Evolutionary conservation across 2,888 invertebrate genomes (phyloP), one percentile per base, ranked within the genome.

Genomic region (Abrostola tripartita): DNA sequence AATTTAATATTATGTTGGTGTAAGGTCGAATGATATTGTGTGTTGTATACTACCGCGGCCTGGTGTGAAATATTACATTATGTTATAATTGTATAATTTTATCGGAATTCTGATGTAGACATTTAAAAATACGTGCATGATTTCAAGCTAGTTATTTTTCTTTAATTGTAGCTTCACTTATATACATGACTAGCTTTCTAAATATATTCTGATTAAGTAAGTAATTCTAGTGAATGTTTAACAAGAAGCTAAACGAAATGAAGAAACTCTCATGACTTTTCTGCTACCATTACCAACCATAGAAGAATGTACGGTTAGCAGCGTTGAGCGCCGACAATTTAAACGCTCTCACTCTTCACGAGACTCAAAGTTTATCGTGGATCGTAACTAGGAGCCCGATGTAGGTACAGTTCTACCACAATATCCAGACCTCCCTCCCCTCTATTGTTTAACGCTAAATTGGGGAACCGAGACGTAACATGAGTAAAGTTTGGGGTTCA

Each of bases 311-410:
- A 92, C 90, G 88, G 91, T 90, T 90, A 90, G 88, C 90, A 91
- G 84, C 88, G 85, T 78, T 76, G 79, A 89, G 85, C 89, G 91
- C 88, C 90, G 92, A 92, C 92, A 91, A 92, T 93, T 92, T 93
- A 92, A 93, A 90, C 90, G 90, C 88, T 91, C 89, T 89, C 76
- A 81, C 92, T 92, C 93, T 92, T 91, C 89, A 87, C 88, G 87
- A 87, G 88, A 88, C 91, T 87, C 89, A 85, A 91, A 93, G 88
- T 93, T 93, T 93, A 93, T 93, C 90, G 93, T 89, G 85, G 85
- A 82, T 89, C 90, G 91, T 93, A 92, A 93, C 93, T 90, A 88
- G 87, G 85, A 87, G 85, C 85, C 84, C 85, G 79, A 81, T 76
- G 72, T 74, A 74, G 69, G 83, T 84, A 85, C 84, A 82, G 79